A percentile compares a stretch with the other conserved stretches of the same genome.
Conservation (phyloP, 2,113 vertebrate genomes). For the Nothobranchius furzeri region DNA sequence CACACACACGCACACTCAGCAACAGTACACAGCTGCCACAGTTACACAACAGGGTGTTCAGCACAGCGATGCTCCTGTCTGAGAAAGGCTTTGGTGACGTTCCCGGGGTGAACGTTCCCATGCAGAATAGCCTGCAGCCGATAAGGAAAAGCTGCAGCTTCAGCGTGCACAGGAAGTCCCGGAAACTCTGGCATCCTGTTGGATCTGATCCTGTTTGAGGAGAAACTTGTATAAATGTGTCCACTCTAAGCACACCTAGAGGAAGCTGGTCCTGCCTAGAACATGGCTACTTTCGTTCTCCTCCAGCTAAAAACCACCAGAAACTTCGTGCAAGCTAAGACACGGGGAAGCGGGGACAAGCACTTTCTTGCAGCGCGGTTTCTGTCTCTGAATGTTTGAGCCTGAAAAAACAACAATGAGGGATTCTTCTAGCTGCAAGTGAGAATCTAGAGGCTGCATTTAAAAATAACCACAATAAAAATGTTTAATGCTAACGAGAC, state of each 20-base stretch:
- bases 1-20: slow-evolving; percentile 1
- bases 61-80: background rate
- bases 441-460: no score
- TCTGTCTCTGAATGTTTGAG: no score
- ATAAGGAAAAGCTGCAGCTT: background rate
- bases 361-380: no score
- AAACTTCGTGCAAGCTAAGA: background rate
- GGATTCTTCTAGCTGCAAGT: no score
- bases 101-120: background rate
- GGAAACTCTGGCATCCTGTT: background rate
- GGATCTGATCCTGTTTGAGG: background rate
- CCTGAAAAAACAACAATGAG: no score
- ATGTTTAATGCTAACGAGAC: no score
- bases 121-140: background rate
- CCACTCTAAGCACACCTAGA: background rate
- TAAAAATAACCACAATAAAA: no score
- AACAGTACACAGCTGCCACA: background rate
- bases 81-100: background rate
- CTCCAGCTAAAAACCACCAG: background rate
- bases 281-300: background rate
- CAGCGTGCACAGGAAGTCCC: slow-evolving; percentile 4
- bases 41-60: background rate
- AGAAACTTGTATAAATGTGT: background rate
- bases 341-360: no score
- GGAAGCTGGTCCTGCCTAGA: background rate